Base-by-base conservation (phyloP, 92 coral and sea anemone genomes). In the Porites rus region DNA sequence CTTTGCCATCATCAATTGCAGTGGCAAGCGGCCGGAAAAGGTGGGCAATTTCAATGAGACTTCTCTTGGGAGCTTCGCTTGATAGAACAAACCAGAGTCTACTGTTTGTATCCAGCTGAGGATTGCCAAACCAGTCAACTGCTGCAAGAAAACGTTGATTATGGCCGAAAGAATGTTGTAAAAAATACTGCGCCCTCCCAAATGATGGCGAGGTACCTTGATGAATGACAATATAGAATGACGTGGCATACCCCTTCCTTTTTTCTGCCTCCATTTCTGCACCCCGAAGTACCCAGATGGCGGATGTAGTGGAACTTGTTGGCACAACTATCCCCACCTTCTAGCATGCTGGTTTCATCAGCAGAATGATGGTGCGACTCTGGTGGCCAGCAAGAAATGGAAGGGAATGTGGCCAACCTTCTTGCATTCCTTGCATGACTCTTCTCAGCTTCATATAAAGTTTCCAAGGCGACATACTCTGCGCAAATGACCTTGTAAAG, bases 11-110 rank as follows among this genome's bases (percentile, higher is more conserved):
- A 51, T 69, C 89, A 68, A 64, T 69, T 69, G 78, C 81, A 51
- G 89, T 78, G n/a, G 78, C 89, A 28, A 78, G 89, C 31, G 85
- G 90, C 61, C 64, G 38, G 53, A 79, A 87, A 56, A 87, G 66
- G 22, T 78, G 50, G 64, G 51, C 73, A 64, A 87, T 53, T 31
- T 72, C 53, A 13, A 87, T 81, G 38, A 46, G 68, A 56, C 79
- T 87, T 50, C 90, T 79, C n/a, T 64, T 61, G 51, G 72, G 31
- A 67, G 75, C 75, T 20, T 43, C 16, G 64, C 70, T 78, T 69
- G 72, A 17, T 62, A 62, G 82, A 12, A 78, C 82, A 78, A 62
- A 75, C 79, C 80, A 78, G 51, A 87, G 38, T 52, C 67, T 87
- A 79, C 80, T 78, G 24, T 79, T 63, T 72, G 66, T 80, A 87